phyloP scores from a whole-genome alignment of 1,140 invertebrate genomes.

The Meteorus sp. region DNA sequence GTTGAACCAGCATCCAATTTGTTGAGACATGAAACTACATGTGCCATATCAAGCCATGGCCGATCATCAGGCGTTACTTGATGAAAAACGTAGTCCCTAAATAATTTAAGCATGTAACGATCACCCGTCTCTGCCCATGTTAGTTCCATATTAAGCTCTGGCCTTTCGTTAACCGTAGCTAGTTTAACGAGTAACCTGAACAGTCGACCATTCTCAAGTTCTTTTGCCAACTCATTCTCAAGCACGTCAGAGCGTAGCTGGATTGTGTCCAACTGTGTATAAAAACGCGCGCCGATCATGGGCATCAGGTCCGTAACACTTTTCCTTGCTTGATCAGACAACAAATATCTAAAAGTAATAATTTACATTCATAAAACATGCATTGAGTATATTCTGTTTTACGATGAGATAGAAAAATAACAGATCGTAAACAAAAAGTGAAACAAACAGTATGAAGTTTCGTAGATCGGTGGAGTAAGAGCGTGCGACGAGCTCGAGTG shows the following conservation, averaged over 20 bases:
- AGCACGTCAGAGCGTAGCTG: constrained; percentile 85
- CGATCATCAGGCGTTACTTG: constrained; percentile 87
- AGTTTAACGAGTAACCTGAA: constrained; percentile 90
- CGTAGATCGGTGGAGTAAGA: constrained; percentile 91
- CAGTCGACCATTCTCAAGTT: constrained; percentile 92
- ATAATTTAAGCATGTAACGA: constrained; percentile 96
- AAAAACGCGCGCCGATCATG: constrained; percentile 97
- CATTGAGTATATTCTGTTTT: too few relatives aligned
- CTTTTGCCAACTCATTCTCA: constrained; percentile 88
- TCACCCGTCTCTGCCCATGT: constrained; percentile 97
- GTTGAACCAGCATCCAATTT: constrained; percentile 87
- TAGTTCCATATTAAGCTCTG: constrained; percentile 91
- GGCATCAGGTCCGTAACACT: constrained; percentile 97
- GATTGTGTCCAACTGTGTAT: constrained; percentile 89
- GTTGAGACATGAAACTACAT: constrained; percentile 92
- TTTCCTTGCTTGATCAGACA: constrained; percentile 71
- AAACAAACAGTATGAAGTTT: constrained; percentile 86
- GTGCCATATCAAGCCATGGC: constrained; percentile 95
- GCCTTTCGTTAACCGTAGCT: constrained; percentile 88
- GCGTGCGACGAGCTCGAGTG: constrained; percentile 85
- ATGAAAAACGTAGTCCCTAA: constrained; percentile 97
- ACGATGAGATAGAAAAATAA: too few relatives aligned
- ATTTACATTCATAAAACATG: too few relatives aligned
- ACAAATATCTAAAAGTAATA: constrained; percentile 68
- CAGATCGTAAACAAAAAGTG: constrained; percentile 19